Evolutionary conservation across 2,888 invertebrate species (phyloP).

Genomic region (Hydraecia micacea): DNA sequence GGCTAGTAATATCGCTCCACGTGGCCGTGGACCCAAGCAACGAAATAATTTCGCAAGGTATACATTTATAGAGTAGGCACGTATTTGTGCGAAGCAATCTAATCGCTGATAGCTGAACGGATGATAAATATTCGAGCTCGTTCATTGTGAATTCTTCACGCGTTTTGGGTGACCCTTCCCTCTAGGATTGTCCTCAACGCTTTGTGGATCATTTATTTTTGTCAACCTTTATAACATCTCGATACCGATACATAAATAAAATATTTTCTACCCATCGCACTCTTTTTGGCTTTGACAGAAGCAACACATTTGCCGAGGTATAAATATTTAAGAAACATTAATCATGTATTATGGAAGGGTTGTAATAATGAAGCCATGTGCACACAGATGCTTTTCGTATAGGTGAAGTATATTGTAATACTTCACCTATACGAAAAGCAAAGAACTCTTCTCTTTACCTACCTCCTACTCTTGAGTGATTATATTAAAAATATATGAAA

Average conservation of each 20-base stretch:
- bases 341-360: constrained; percentile 12
- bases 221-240: constrained; percentile 72
- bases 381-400: no score
- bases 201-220: constrained; percentile 78
- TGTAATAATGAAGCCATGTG: constrained; percentile 17
- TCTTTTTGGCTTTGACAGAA: constrained; percentile 40
- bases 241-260: constrained; percentile 75
- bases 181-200: constrained; percentile 76
- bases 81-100: constrained; percentile 71
- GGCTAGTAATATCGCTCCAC: constrained; percentile 9
- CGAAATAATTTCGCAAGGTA: constrained; percentile 50
- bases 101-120: constrained; percentile 69
- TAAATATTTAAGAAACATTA: constrained; percentile 33
- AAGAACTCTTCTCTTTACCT: constrained; percentile 27
- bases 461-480: constrained; percentile 18
- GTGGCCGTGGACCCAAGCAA: constrained; percentile 12
- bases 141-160: constrained; percentile 80
- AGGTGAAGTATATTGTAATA: constrained; percentile 34
- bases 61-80: constrained; percentile 63
- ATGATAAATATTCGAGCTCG: constrained; percentile 77
- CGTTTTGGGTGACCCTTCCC: constrained; percentile 78
- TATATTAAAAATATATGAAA: constrained; percentile 38
- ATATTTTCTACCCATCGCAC: constrained; percentile 49
- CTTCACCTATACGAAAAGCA: constrained; percentile 14
- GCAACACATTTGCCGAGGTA: constrained; percentile 27